Conservation (phyloP, 1,140 invertebrate species). For the Parapsyche elsis region DNA sequence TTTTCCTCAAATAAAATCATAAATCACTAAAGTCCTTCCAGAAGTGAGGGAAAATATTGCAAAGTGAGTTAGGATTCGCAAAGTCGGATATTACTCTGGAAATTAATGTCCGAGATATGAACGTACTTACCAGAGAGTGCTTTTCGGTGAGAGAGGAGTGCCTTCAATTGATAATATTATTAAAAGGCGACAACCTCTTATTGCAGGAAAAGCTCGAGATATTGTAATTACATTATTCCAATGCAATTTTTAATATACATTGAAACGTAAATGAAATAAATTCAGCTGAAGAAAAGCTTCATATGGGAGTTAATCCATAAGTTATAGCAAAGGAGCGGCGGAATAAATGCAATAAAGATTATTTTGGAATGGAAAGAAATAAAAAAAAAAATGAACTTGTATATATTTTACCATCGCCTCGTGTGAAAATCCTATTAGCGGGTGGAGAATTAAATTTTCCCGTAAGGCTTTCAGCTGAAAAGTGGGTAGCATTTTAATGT, state of each 20-base stretch:
- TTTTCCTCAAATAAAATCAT: neutral
- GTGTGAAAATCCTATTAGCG: constrained; percentile 14
- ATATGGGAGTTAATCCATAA: no score
- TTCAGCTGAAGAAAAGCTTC: no score
- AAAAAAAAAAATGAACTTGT: neutral
- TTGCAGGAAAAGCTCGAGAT: no score
- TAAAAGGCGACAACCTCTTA: no score
- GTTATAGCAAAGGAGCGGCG: no score
- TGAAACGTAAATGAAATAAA: no score
- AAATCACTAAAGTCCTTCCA: constrained; percentile 9
- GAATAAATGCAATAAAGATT: no score
- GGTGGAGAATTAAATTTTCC: constrained; percentile 14
- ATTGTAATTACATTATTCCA: no score
- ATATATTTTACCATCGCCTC: constrained; percentile 9
- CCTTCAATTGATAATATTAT: no score
- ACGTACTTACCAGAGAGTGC: neutral
- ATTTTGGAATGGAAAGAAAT: neutral
- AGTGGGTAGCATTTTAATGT: constrained; percentile 24
- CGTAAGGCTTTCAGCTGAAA: constrained; percentile 22
- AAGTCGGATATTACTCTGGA: constrained; percentile 19
- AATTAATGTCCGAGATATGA: constrained; percentile 23
- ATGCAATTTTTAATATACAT: no score
- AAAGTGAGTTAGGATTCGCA: constrained; percentile 5
- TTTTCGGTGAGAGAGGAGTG: no score
- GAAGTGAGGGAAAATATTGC: constrained; percentile 8